These are phyloP conservation scores for Campylorhamphus procurvoides DNA, from an alignment of 2,113 vertebrate species.

Conservation along the genomic window DNA sequence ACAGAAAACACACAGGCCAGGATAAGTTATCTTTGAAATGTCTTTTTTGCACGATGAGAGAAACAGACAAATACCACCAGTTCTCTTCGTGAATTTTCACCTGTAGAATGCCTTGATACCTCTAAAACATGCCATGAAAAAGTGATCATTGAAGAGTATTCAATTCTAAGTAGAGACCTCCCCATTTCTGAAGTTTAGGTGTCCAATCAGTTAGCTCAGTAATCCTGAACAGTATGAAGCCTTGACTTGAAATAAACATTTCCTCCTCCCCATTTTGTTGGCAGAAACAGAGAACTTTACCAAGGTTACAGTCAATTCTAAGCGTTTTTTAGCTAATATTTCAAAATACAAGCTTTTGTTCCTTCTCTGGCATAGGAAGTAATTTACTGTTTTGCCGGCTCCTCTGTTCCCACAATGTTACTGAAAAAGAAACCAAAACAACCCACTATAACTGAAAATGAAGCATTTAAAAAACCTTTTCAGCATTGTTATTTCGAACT, in stretches of 20 bases:
- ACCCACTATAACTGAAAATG: background rate
- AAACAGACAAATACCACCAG: background rate
- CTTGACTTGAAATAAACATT: background rate
- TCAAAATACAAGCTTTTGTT: conserved; percentile 19
- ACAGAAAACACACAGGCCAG: background rate
- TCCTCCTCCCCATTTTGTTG: background rate
- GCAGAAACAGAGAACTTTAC: background rate
- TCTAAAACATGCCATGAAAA: background rate
- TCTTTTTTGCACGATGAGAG: background rate
- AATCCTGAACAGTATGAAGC: background rate
- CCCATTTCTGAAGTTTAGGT: background rate
- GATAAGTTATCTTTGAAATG: background rate
- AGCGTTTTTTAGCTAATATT: background rate
- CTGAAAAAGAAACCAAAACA: background rate
- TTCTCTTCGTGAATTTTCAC: background rate
- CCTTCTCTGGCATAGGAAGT: background rate
- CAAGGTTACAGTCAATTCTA: background rate
- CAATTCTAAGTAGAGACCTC: background rate
- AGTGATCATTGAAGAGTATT: background rate
- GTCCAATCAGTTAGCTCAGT: background rate
- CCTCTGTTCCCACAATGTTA: background rate
- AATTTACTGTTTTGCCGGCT: background rate
- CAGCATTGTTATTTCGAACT: background rate
- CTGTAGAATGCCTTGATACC: background rate
- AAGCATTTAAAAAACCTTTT: background rate